phyloP scores from a whole-genome alignment of 2,113 vertebrate genomes.

The Marmota monax region DNA sequence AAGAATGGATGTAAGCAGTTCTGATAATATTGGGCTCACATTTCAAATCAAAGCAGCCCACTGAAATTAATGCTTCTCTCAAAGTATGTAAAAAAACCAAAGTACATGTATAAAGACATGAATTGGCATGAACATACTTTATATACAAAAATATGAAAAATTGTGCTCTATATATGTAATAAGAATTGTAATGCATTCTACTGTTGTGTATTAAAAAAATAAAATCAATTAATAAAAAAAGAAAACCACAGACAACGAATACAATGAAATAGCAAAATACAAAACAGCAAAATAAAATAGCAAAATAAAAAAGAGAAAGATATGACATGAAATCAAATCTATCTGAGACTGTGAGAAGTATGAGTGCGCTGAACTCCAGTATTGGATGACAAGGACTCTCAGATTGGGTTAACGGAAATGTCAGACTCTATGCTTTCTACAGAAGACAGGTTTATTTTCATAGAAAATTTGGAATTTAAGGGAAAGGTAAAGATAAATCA shows the following conservation, averaged over 20 bases:
- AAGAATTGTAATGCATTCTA: no score
- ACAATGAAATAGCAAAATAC: no score
- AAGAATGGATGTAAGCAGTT: neutral
- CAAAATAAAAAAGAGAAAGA: neutral
- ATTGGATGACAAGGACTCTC: neutral
- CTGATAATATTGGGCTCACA: neutral
- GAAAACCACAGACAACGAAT: no score
- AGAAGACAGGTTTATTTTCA: neutral
- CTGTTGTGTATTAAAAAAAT: no score
- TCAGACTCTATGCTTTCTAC: neutral
- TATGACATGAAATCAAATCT: neutral
- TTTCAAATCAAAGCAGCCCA: slow-evolving; percentile 39
- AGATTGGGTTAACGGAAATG: neutral
- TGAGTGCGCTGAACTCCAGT: neutral
- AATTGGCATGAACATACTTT: no score
- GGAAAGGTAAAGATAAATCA: neutral
- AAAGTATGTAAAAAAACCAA: neutral
- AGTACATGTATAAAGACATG: no score
- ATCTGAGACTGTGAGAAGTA: neutral
- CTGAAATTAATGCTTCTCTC: neutral
- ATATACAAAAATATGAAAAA: no score
- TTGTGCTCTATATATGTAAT: no score
- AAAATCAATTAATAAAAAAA: no score
- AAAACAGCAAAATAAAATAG: no score
- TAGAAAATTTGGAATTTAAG: neutral